Conservation (phyloP, 2,797 vertebrate species). For the Amphiprion clarkii region DNA sequence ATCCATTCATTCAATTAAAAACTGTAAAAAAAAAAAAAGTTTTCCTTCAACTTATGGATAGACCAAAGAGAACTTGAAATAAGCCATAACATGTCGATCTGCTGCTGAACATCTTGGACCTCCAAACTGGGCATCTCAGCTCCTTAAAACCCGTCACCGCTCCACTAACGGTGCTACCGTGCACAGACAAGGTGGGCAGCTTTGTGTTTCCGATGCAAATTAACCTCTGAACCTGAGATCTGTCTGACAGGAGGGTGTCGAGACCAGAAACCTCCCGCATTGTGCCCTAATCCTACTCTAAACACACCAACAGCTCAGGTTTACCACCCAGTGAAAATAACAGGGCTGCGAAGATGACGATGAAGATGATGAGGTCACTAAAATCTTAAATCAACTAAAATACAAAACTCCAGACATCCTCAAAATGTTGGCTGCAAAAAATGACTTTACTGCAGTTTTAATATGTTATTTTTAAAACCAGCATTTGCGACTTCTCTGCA, state of each 20-base stretch:
- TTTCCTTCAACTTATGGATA: conserved; percentile 18
- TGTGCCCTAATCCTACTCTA: conserved; percentile 29
- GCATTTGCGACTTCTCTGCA: conserved; percentile 76
- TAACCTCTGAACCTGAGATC: conserved; percentile 65
- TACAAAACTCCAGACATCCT: conserved; percentile 75
- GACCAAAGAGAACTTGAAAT: conserved; percentile 5
- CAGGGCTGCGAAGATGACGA: conserved; percentile 17
- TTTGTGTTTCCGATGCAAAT: conserved; percentile 32
- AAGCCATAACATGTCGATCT: neutral
- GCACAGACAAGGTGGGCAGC: conserved; percentile 33
- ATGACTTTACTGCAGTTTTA: conserved; percentile 83
- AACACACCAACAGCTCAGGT: conserved; percentile 43
- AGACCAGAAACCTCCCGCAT: conserved; percentile 19
- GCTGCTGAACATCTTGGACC: conserved; percentile 27
- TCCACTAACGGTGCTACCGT: conserved; percentile 22
- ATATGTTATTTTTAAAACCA: conserved; percentile 83
- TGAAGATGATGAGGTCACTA: conserved; percentile 17
- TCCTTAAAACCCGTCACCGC: conserved; percentile 8
- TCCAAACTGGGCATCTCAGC: conserved; percentile 27
- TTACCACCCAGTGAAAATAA: conserved; percentile 29
- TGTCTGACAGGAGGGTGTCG: conserved; percentile 35
- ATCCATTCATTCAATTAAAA: conserved; percentile 27
- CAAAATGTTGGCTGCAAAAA: conserved; percentile 78
- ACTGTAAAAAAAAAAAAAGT: neutral
- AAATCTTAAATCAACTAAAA: conserved; percentile 56